Conservation (phyloP, 2,113 vertebrate species). For the Cercopithecus mona region DNA sequence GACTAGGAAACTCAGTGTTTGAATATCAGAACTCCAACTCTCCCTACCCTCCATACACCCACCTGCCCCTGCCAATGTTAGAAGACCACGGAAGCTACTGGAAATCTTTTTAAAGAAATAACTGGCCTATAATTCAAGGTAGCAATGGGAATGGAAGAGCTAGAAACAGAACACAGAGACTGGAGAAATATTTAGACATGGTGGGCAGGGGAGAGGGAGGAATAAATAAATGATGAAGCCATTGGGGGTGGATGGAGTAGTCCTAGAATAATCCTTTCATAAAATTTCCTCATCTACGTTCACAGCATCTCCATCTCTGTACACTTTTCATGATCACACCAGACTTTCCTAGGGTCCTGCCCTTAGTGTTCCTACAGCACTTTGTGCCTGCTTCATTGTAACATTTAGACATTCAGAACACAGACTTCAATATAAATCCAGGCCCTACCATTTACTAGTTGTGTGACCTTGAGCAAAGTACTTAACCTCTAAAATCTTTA, state of each 20-base stretch:
- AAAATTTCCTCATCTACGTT: background rate
- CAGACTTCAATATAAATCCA: background rate
- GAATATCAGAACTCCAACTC: background rate
- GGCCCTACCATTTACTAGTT: background rate
- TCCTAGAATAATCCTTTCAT: background rate
- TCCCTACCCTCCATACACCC: background rate
- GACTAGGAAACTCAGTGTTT: background rate
- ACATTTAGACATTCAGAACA: background rate
- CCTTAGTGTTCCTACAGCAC: background rate
- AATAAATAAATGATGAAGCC: background rate
- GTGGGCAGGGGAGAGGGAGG: background rate
- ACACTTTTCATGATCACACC: background rate
- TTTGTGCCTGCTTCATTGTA: background rate
- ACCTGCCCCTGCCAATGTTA: background rate
- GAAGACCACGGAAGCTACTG: background rate
- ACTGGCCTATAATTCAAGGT: background rate
- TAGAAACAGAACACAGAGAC: background rate
- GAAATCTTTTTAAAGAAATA: background rate
- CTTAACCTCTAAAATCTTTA: background rate
- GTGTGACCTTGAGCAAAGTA: background rate
- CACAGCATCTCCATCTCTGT: background rate
- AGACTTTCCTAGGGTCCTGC: background rate
- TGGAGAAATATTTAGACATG: background rate
- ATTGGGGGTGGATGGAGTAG: background rate
- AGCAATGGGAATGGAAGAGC: background rate